Evolutionary conservation across 2,113 vertebrate genomes (phyloP).

Genomic region (Thunnus maccoyii): DNA sequence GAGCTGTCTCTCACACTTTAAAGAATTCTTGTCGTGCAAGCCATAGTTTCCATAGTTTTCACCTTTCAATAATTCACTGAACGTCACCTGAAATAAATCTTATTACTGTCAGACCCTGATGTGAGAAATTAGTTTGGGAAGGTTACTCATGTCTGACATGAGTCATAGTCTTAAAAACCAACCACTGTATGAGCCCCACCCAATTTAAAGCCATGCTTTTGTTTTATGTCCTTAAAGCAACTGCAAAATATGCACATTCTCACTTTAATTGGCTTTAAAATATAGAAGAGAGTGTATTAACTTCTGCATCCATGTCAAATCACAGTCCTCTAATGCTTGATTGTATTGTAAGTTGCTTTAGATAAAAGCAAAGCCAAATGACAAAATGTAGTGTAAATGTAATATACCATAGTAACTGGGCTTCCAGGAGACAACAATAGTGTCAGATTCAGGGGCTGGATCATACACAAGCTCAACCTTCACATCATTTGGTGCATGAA

Average conservation of each 20-base stretch:
- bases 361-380: too few species aligned
- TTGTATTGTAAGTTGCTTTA: too few species aligned
- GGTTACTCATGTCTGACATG: background rate
- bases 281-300: background rate
- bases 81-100: background rate
- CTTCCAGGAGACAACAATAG: conserved; percentile 82
- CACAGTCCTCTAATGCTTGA: too few species aligned
- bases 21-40: background rate
- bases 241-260: too few species aligned
- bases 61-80: background rate
- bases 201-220: background rate
- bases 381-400: too few species aligned
- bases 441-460: conserved; percentile 69
- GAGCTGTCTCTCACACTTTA: background rate
- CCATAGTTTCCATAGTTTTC: background rate
- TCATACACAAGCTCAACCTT: conserved; percentile 69
- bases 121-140: background rate
- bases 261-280: background rate
- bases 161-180: background rate
- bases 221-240: background rate
- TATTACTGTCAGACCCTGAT: background rate
- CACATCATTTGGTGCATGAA: conserved; percentile 79
- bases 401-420: conserved; percentile 82
- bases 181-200: background rate
- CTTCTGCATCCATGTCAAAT: background rate